Conservation (phyloP, 2,888 invertebrate genomes). For the Dermolepida albohirtum region DNA sequence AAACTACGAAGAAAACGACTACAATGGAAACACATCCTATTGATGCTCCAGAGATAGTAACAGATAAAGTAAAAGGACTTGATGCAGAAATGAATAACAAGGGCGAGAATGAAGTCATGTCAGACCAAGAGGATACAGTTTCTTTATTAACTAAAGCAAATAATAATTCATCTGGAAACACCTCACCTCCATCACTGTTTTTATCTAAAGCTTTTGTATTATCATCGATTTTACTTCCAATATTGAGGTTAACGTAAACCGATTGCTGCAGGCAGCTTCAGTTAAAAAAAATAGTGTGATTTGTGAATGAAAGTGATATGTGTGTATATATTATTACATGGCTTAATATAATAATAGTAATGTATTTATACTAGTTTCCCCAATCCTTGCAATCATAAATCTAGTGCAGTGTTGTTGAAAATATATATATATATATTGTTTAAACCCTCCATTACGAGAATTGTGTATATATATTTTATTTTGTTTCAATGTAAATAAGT, state of each 20-base stretch:
- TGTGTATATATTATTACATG: constrained; percentile 50
- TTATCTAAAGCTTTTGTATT: constrained; percentile 26
- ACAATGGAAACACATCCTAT: constrained; percentile 68
- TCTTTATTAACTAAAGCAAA: constrained; percentile 62
- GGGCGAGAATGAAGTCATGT: constrained; percentile 64
- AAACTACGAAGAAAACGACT: constrained; percentile 71
- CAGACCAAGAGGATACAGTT: constrained; percentile 61
- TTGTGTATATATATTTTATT: constrained; percentile 52
- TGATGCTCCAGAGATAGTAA: constrained; percentile 61
- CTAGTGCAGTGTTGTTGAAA: constrained; percentile 43
- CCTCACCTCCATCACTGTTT: constrained; percentile 37
- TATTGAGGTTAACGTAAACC: constrained; percentile 51
- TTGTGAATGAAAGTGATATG: constrained; percentile 46
- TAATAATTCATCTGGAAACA: constrained; percentile 42
- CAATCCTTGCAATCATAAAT: constrained; percentile 43
- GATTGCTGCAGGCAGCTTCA: constrained; percentile 49
- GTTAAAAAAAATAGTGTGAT: constrained; percentile 46
- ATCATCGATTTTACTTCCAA: constrained; percentile 44
- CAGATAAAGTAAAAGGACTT: constrained; percentile 36
- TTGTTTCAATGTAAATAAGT: constrained; percentile 49
- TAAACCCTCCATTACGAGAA: constrained; percentile 45
- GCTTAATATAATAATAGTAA: constrained; percentile 46
- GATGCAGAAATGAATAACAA: constrained; percentile 45
- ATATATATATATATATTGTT: constrained; percentile 30
- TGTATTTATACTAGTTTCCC: constrained; percentile 22